phyloP scores from a whole-genome alignment of 2,888 invertebrate species.

The Entomobrya proxima region DNA sequence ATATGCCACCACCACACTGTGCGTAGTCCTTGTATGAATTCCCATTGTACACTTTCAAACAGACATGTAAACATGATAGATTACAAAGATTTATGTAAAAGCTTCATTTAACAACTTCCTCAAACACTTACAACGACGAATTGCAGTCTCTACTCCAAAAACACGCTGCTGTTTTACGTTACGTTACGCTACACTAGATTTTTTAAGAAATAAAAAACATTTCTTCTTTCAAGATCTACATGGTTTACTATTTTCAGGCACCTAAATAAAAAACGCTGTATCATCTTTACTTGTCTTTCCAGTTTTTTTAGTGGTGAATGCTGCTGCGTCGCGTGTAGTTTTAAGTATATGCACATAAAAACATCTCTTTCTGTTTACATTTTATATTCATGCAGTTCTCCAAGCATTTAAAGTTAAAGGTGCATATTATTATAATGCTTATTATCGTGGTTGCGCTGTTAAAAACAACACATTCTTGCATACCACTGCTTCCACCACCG shows the following conservation, averaged over 20 bases:
- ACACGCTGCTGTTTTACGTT: too few species aligned
- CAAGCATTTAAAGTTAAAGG: too few species aligned
- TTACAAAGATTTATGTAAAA: slow-evolving; percentile 29
- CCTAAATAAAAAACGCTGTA: not conserved
- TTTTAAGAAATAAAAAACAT: not conserved
- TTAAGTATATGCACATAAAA: not conserved
- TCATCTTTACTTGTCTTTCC: slow-evolving; percentile 21
- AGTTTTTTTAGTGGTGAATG: not conserved
- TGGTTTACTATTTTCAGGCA: not conserved
- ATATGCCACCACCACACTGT: too few species aligned
- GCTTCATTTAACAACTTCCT: slow-evolving; percentile 31
- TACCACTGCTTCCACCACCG: too few species aligned
- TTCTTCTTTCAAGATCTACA: not conserved
- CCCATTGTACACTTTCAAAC: slow-evolving; percentile 5
- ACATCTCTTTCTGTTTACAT: not conserved
- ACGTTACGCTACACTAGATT: not conserved
- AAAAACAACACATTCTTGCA: not conserved
- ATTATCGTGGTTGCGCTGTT: not conserved
- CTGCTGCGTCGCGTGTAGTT: not conserved
- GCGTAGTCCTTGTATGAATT: not conserved
- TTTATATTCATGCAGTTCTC: too few species aligned
- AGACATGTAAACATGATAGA: slow-evolving; percentile 31
- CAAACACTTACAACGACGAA: too few species aligned
- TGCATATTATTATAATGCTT: too few species aligned
- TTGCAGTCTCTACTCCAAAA: too few species aligned